Evolutionary conservation across 2,113 vertebrate species (phyloP), one percentile per base, ranked within the genome.

Genomic region (Corythornis cristatus): DNA sequence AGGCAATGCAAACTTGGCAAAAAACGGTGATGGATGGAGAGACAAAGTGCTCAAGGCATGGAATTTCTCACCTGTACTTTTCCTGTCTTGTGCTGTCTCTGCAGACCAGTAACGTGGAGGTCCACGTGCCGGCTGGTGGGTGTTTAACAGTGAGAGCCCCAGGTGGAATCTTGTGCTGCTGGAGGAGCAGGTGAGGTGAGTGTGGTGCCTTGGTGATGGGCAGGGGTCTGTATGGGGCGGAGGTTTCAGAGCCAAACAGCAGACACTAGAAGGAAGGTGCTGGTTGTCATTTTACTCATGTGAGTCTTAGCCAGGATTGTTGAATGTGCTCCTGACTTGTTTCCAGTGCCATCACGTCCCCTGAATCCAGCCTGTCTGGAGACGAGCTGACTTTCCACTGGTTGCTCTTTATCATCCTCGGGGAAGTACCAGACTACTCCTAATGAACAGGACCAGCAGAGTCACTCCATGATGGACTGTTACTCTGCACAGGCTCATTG

Each of bases 341-440:
- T 40, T 22, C 22, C 12, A 6, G 40, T 8, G 14, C 43, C 1
- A 5, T 16, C 53, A 8, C 3, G 1, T 23, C 10, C 43, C 19
- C 40, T 2, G 2, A 8, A 11, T 3, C 4, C 19, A 8, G 2
- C 74, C 46, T 18, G 4, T 3, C 23, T 33, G 62, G 7, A 6
- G 35, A 16, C 0, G 7, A 46, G 15, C 37, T 11, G 43, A 2
- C 11, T 12, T 5, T 12, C 11, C 40, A 9, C n/a, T 3, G 3
- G 8, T 0, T n/a, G 35, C 7, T 19, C 13, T 7, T 16, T 5
- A 0, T 16, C 0, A 0, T 2, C 46, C 6, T 8, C 8, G 31
- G 28, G 20, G 37, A 25, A 11, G 20, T 31, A 9, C 42, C 31
- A 4, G 50, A 12, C 64, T 21, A 6, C 20, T 60, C 22, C 61